Evolutionary conservation across 2,888 invertebrate species (phyloP), one percentile per base, ranked within the genome.

Genomic region (Drosophila rubida): DNA sequence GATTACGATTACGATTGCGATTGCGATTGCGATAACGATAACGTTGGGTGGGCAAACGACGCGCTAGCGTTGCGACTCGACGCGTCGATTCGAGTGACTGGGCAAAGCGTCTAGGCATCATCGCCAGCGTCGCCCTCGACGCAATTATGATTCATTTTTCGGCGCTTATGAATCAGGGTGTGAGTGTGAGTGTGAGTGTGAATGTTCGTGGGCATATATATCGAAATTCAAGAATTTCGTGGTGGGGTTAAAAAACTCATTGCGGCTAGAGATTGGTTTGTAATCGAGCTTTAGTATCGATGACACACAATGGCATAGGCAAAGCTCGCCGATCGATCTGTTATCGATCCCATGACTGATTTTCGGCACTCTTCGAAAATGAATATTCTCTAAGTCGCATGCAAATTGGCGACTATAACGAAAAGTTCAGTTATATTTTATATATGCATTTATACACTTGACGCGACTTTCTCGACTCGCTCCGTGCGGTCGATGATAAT

Each of bases 81-180:
- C 11, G 2, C 30, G 4, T n/a, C 32, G 1, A 32, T 2, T 32
- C n/a, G 1, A 32, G 32, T 32, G 32, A 32, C n/a, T 32, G 32
- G 7, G 6, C 7, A 1, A 25, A 25, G 25, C 7, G 25, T 1
- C 25, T 25, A 25, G 25, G 7, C 25, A 7, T 6, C 2, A 23
- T 23, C 23, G 23, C 5, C 23, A 5, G 4, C 23, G 23, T 23
- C 25, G 25, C 25, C 25, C 7, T 25, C 25, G 25, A 30, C 39
- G 19, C 44, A 39, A 44, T 41, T 41, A 19, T 53, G 63, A 69
- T 41, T 69, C 69, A 69, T 45, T 39, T 53, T 14, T 22, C 1
- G 22, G 11, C 9, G 32, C 41, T 44, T 44, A 44, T 44, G 14
- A 23, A 44, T 44, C 45, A 32, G 5, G 11, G 30, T 27, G 32